phyloP scores from a whole-genome alignment of 2,113 vertebrate species.

The Tautogolabrus adspersus region DNA sequence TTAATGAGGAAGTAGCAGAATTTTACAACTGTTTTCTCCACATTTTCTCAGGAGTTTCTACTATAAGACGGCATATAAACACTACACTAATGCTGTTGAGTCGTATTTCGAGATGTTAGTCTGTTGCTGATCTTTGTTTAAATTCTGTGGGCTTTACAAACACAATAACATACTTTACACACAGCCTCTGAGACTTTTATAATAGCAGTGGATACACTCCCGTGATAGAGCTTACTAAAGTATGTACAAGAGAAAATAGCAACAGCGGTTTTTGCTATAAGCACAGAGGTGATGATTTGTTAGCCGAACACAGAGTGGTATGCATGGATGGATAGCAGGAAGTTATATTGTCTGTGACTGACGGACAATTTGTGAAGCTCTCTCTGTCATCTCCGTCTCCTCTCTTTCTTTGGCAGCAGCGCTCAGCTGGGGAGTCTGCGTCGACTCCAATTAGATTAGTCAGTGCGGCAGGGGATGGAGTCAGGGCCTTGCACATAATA shows the following conservation, averaged over 20 bases:
- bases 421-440: constrained; percentile 59
- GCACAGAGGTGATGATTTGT: constrained; percentile 29
- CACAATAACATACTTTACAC: constrained; percentile 36
- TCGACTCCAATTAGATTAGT: constrained; percentile 74
- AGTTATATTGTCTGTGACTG: constrained; percentile 42
- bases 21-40: neutral
- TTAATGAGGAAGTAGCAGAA: too few species aligned
- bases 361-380: constrained; percentile 62
- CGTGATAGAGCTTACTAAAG: constrained; percentile 6
- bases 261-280: constrained; percentile 6
- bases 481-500: constrained; percentile 60
- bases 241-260: constrained; percentile 7
- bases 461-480: constrained; percentile 51
- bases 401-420: constrained; percentile 52
- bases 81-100: constrained; percentile 9
- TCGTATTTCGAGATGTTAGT: constrained; percentile 49
- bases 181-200: constrained; percentile 12
- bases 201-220: constrained; percentile 9
- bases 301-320: constrained; percentile 1
- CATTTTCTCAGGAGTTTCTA: neutral
- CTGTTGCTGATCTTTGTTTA: constrained; percentile 37
- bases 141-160: constrained; percentile 27
- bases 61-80: neutral
- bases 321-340: constrained; percentile 24
- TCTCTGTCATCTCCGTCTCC: constrained; percentile 56